phyloP scores from a whole-genome alignment of 1,140 invertebrate species.

The Aphis craccivora region DNA sequence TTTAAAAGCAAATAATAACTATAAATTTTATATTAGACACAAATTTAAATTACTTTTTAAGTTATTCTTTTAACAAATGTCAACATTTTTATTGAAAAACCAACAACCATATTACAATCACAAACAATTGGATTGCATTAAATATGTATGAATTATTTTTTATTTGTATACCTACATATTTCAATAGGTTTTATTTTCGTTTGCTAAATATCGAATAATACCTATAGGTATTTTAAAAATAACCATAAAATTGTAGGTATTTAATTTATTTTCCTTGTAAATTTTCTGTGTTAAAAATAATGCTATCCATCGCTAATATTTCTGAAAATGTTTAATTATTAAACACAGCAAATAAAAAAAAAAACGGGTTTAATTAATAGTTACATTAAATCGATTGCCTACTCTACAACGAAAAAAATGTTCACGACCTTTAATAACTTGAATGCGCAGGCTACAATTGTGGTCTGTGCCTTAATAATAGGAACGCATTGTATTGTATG shows the following conservation, averaged over 20 bases:
- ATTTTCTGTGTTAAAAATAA: background rate
- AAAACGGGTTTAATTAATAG: background rate
- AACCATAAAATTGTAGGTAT: background rate
- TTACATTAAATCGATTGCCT: background rate
- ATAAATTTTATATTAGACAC: background rate
- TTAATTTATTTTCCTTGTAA: background rate
- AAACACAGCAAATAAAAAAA: background rate
- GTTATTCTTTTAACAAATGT: background rate
- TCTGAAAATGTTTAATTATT: background rate
- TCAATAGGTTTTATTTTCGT: background rate
- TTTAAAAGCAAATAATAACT: background rate
- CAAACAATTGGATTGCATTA: background rate
- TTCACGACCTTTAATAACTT: conserved; percentile 1
- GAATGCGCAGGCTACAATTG: background rate
- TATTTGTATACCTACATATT: background rate
- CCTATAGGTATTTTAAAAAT: background rate
- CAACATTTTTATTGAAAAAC: background rate
- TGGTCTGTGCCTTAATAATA: background rate
- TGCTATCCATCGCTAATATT: background rate
- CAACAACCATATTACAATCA: too few relatives aligned
- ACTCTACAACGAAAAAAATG: background rate
- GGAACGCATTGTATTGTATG: background rate
- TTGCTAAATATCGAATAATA: background rate
- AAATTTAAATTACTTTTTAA: background rate
- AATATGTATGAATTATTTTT: background rate